A percentile compares a stretch with the other conserved stretches of the same genome.
Evolutionary conservation across 1,140 invertebrate genomes (phyloP).

Genomic region (Agraylea sexmaculata): DNA sequence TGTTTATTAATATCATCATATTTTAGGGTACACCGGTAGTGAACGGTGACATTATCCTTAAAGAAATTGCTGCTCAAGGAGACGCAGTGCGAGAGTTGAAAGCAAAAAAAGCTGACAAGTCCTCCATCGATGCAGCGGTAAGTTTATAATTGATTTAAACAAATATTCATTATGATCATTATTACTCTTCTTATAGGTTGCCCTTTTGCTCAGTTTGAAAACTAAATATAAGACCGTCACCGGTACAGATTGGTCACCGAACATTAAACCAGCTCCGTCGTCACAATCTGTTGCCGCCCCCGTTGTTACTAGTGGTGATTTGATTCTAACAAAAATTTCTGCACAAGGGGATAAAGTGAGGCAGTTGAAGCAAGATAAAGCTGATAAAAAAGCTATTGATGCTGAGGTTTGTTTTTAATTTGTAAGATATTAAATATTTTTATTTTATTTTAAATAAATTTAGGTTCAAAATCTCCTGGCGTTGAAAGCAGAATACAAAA

Average conservation of each 20-base stretch:
- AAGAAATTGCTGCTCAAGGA: slow-evolving; percentile 49
- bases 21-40: no score
- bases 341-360: slow-evolving; percentile 60
- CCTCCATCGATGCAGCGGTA: slow-evolving; percentile 42
- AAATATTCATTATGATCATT: no score
- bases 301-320: slow-evolving; percentile 15
- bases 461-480: slow-evolving; percentile 48
- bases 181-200: slow-evolving; percentile 33
- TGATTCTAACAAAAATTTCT: slow-evolving; percentile 30
- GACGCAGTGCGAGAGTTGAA: slow-evolving; percentile 62
- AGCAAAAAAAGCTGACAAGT: slow-evolving; percentile 47
- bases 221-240: slow-evolving; percentile 49
- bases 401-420: slow-evolving; percentile 13
- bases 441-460: no score
- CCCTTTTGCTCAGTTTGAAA: slow-evolving; percentile 54
- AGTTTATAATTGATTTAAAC: no score
- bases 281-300: slow-evolving; percentile 1
- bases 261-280: slow-evolving; percentile 21
- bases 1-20: no score
- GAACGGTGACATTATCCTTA: not conserved
- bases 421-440: not conserved
- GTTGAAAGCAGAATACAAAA: slow-evolving; percentile 58
- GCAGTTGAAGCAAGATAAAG: slow-evolving; percentile 53
- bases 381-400: slow-evolving; percentile 45
- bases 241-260: slow-evolving; percentile 52